phyloP scores from a whole-genome alignment of 2,113 vertebrate species.

The Platysternon megacephalum region DNA sequence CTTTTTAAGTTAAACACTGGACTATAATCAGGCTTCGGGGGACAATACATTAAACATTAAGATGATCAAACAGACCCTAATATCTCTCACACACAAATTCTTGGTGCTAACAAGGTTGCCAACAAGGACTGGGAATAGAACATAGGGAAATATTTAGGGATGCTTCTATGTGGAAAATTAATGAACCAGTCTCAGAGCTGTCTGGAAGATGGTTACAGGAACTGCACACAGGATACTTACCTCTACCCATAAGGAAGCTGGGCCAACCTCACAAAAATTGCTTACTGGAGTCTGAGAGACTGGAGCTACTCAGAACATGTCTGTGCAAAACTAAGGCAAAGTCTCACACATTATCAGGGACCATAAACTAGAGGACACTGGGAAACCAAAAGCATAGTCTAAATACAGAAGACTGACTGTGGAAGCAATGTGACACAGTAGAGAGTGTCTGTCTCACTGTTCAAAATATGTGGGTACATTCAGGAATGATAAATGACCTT shows the following conservation, averaged over 20 bases:
- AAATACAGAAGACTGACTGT: not conserved
- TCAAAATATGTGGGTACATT: not conserved
- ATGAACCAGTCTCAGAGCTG: not conserved
- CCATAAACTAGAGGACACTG: not conserved
- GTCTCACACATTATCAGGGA: not conserved
- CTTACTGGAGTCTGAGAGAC: not conserved
- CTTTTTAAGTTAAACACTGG: accelerated
- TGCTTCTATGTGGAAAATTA: not conserved
- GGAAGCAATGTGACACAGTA: not conserved
- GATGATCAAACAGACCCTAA: accelerated
- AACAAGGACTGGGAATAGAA: not conserved
- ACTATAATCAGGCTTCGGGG: not conserved
- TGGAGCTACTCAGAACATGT: not conserved
- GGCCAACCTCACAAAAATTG: not conserved
- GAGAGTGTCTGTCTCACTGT: not conserved
- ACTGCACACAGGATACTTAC: not conserved
- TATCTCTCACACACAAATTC: accelerated
- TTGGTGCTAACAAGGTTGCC: accelerated
- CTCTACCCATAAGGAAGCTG: not conserved
- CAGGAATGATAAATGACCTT: not conserved
- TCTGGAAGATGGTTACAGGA: not conserved
- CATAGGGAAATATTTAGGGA: not conserved
- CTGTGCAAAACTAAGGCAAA: not conserved
- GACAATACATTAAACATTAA: accelerated
- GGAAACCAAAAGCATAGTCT: not conserved